These are phyloP conservation scores for Pipistrellus pipistrellus DNA, from an alignment of 2,797 vertebrate genomes.

Conservation along the genomic window DNA sequence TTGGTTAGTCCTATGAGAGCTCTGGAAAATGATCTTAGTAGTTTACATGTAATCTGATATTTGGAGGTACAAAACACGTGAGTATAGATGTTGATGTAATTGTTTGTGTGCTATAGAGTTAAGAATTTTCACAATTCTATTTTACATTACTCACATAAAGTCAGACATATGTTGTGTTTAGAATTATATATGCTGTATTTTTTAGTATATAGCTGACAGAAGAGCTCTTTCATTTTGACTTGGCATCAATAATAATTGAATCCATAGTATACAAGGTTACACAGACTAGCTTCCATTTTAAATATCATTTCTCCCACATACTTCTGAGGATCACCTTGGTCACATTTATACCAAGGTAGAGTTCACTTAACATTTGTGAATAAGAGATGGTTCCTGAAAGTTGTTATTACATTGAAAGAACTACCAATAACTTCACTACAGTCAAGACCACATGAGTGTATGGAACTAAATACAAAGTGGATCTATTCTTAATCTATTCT, in stretches of 20 bases:
- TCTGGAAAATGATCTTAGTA: neutral
- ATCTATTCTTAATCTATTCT: neutral
- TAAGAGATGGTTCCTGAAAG: neutral
- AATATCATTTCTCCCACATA: neutral
- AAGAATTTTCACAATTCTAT: neutral
- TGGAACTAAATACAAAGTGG: neutral
- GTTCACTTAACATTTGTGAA: neutral
- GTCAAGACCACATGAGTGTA: no score
- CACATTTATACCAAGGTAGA: neutral
- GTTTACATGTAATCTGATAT: neutral
- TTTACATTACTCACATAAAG: neutral
- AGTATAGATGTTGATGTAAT: neutral
- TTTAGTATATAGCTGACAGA: neutral
- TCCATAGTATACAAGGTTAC: neutral
- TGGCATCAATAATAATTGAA: neutral
- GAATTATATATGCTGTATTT: neutral
- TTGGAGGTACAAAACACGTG: neutral
- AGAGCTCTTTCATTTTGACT: conserved; percentile 16
- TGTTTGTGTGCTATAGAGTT: neutral
- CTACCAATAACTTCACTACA: neutral
- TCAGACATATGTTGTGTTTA: neutral
- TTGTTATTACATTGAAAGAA: neutral
- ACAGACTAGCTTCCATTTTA: neutral
- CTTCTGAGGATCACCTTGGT: neutral
- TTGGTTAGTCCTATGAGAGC: neutral